Percentiles rank a stretch among this genome's conserved stretches.
phyloP scores from a whole-genome alignment of 2,797 vertebrate genomes.

The Moxostoma hubbsi region DNA sequence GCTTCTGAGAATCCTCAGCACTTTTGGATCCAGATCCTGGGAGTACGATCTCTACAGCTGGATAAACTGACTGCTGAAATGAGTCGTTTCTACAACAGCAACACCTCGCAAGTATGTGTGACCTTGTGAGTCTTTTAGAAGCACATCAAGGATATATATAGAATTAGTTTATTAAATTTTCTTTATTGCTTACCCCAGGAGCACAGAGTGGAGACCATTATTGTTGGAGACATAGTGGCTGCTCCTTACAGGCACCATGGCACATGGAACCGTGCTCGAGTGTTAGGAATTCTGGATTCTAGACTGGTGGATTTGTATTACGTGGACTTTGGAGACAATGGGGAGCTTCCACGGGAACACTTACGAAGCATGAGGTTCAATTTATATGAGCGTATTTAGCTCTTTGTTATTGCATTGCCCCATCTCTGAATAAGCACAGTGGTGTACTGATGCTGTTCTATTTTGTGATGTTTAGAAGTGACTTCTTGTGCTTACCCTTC shows the following conservation, averaged over 20 bases:
- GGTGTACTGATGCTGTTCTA: neutral
- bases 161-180: neutral
- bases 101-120: constrained; percentile 67
- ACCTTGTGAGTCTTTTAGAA: neutral
- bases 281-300: constrained; percentile 77
- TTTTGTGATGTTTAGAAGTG: constrained; percentile 78
- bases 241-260: constrained; percentile 75
- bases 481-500: constrained; percentile 93
- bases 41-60: constrained; percentile 85
- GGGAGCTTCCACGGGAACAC: constrained; percentile 72
- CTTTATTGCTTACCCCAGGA: constrained; percentile 68
- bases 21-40: constrained; percentile 94
- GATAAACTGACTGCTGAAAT: constrained; percentile 88
- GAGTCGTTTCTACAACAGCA: constrained; percentile 79
- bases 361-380: constrained; percentile 82
- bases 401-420: constrained; percentile 50
- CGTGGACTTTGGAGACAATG: constrained; percentile 90
- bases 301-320: constrained; percentile 86
- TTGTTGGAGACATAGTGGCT: constrained; percentile 87
- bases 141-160: neutral
- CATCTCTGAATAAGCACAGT: constrained; percentile 38
- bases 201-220: constrained; percentile 71
- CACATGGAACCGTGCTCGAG: constrained; percentile 86
- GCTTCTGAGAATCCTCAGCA: constrained; percentile 86
- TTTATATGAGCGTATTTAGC: neutral